Evolutionary conservation across 2,797 vertebrate species (phyloP), one percentile per base, ranked within the genome.

Genomic region (Spinibarbus caldwelli): DNA sequence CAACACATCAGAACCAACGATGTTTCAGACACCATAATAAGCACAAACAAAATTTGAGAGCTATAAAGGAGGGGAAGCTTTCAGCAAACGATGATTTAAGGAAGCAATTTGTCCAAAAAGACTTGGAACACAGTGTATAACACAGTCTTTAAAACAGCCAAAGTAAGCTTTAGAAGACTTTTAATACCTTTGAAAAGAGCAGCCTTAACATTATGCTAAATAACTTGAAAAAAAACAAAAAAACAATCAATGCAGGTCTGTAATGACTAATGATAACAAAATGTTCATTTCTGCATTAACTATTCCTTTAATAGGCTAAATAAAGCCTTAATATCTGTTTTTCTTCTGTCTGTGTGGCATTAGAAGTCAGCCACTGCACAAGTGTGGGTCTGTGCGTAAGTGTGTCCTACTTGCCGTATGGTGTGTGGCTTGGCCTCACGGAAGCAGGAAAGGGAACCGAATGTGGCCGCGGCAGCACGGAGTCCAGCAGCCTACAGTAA

Each of bases 401-500:
- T 77, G 85, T 81, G 71, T 80, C 31, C 45, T 72, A 57, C 41
- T 72, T 36, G 67, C 77, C 43, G 67, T 81, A 66, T 45, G 68
- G 59, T 80, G 87, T 87, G 86, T n/a, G 87, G 90, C 85, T 84
- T 84, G 89, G 88, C 88, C 87, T 87, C 86, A 34, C 80, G 85
- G 76, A 88, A 7, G 72, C 88, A 86, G 78, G 41, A 86, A 80
- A 79, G 36, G 87, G 80, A 83, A 43, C 82, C 86, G 87, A 88
- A 86, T 87, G 68, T 75, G 87, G 87, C 89, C 86, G 83, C 89
- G 88, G 83, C 79, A 86, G 88, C 91, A 91, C 88, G 88, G 91
- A 88, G 91, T 89, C 77, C 82, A 91, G 90, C 82, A 90, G 89
- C 89, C 89, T 88, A 90, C 86, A 87, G 90, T 92, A 92, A 94